Evolutionary conservation across 2,888 invertebrate genomes (phyloP), one percentile per base, ranked within the genome.

Genomic region (Himalopsyche kuldschensis): DNA sequence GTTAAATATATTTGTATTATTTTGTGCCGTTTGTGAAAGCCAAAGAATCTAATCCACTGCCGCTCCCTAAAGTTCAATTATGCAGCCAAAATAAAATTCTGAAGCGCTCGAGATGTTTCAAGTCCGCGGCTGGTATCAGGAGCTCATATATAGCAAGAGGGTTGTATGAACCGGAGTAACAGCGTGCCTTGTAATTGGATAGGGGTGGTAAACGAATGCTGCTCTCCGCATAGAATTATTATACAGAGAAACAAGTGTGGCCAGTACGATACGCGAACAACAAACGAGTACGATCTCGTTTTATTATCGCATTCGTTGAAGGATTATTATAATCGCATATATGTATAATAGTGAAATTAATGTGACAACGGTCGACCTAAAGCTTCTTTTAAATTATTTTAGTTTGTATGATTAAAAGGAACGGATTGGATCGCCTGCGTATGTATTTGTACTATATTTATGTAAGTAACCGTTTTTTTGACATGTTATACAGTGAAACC

Each of bases 121-220:
- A 20, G 55, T 55, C 55, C 55, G 55, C 20, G 20, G 55, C 55
- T 55, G 55, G 20, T 55, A 20, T 55, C 10, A 20, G 55, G 6
- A 55, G 55, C 55, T 20, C 55, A 55, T 55, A 55, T 55, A 55
- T 3, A 32, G 41, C 4, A 17, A 20, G 4, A 77, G 20, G 77
- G 77, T 41, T 31, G 77, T 32, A 35, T 17, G 20, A 35, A 11
- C 15, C 6, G 10, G 55, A 55, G 55, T 55, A 55, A 55, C 55
- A 55, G 69, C 30, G 78, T 30, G 75, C 31, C 35, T 35, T 63
- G 82, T 82, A 82, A 82, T 82, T 69, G 82, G 82, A 82, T 82
- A 82, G 82, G 82, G 78, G 82, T 35, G 69, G 55, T 55, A 20
- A 55, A 55, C 55, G 55, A 55, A 20, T 55, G 55, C 48, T 8